phyloP scores from a whole-genome alignment of 2,797 vertebrate genomes.

The Falco peregrinus region DNA sequence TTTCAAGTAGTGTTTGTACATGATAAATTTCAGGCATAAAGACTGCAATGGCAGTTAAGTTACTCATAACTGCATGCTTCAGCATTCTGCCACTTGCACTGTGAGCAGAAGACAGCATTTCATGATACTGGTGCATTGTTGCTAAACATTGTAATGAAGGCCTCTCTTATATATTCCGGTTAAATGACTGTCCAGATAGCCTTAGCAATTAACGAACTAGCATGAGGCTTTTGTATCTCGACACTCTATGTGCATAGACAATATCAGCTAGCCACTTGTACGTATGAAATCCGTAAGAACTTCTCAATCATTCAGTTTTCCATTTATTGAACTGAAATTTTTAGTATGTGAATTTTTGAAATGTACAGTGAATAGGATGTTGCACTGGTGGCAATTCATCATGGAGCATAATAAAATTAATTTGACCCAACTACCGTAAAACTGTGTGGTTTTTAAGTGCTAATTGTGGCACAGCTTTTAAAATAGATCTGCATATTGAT shows the following conservation, averaged over 20 bases:
- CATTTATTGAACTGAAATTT: conserved; percentile 80
- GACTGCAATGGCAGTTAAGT: conserved; percentile 25
- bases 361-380: conserved; percentile 84
- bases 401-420: conserved; percentile 84
- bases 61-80: conserved; percentile 72
- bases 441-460: conserved; percentile 62
- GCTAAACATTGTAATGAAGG: conserved; percentile 69
- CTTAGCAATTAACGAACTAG: conserved; percentile 77
- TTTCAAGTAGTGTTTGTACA: conserved; percentile 59
- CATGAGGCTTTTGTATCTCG: conserved; percentile 81
- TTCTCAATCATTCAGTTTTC: conserved; percentile 79
- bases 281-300: conserved; percentile 75
- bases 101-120: conserved; percentile 45
- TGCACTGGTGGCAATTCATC: conserved; percentile 86
- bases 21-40: conserved; percentile 64
- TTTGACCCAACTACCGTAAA: conserved; percentile 75
- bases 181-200: conserved; percentile 72
- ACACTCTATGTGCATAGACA: conserved; percentile 78
- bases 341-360: conserved; percentile 83
- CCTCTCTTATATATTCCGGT: conserved; percentile 67
- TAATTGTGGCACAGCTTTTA: neutral
- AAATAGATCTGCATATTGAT: conserved; percentile 15
- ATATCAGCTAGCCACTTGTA: conserved; percentile 79
- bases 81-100: conserved; percentile 44
- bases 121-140: conserved; percentile 55